These are phyloP conservation scores for Cryptocephalus moraei DNA, from an alignment of 2,888 invertebrate species.

Conservation along the genomic window DNA sequence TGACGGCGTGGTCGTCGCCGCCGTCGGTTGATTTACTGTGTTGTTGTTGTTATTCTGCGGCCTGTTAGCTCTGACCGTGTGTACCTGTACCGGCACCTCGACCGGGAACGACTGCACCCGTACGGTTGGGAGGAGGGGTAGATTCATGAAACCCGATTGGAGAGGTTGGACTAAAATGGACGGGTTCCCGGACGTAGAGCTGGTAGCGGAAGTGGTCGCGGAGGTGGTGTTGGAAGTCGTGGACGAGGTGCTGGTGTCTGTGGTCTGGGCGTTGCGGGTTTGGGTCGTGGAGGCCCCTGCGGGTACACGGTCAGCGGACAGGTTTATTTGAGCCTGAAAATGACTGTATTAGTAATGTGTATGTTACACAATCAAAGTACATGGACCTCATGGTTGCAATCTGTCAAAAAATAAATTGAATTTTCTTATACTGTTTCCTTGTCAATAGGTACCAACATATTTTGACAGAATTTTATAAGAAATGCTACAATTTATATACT, in stretches of 20 bases:
- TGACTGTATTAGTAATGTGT: not conserved
- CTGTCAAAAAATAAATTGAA: too few species aligned
- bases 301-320: slow-evolving; percentile 23
- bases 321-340: slow-evolving; percentile 26
- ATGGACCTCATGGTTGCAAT: too few species aligned
- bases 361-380: too few species aligned
- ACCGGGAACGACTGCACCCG: slow-evolving; percentile 32
- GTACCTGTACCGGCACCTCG: slow-evolving; percentile 25
- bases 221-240: slow-evolving; percentile 2
- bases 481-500: not conserved
- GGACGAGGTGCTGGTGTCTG: slow-evolving; percentile 1
- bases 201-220: not conserved
- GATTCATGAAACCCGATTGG: slow-evolving; percentile 14
- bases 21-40: not conserved
- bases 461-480: not conserved
- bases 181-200: slow-evolving; percentile 5
- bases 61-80: slow-evolving; percentile 4
- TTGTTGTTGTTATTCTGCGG: slow-evolving; percentile 4
- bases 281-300: not conserved
- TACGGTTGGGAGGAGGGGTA: slow-evolving; percentile 28
- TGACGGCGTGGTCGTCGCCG: not conserved
- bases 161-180: slow-evolving; percentile 10
- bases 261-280: not conserved
- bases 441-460: too few species aligned
- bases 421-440: too few species aligned